A percentile compares a stretch with the other conserved stretches of the same genome.
Conservation (phyloP, 2,113 vertebrate species). For the Saimiri boliviensis region DNA sequence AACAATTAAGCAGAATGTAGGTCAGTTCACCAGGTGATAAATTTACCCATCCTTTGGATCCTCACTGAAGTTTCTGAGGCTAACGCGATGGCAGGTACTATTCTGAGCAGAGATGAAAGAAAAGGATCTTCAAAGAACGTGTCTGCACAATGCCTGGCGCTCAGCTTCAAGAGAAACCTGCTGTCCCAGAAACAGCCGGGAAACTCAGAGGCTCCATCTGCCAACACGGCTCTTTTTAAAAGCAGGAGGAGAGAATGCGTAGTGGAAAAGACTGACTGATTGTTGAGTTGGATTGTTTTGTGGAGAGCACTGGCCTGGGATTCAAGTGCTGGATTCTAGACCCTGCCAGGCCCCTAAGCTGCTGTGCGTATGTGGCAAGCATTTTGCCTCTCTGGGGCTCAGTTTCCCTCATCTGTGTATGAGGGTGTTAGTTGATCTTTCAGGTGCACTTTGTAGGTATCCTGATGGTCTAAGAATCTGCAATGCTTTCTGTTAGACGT, state of each 20-base stretch:
- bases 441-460: not conserved
- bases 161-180: constrained; percentile 43
- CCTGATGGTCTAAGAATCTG: not conserved
- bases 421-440: not conserved
- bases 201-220: not conserved
- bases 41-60: constrained; percentile 57
- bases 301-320: not conserved
- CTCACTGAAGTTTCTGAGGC: constrained; percentile 36
- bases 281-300: not conserved
- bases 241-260: not conserved
- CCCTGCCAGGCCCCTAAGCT: fast-evolving
- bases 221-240: constrained; percentile 5
- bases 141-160: not conserved
- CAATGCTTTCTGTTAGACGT: not conserved
- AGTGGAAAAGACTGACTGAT: not conserved
- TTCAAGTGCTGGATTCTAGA: not conserved
- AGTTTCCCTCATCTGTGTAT: not conserved
- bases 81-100: constrained; percentile 41
- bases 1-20: constrained; percentile 75
- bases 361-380: fast-evolving
- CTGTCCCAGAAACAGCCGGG: constrained; percentile 32
- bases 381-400: not conserved
- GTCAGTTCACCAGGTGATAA: constrained; percentile 55
- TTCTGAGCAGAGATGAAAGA: constrained; percentile 65
- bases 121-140: constrained; percentile 52